Percentiles rank a stretch among this genome's conserved stretches.
phyloP scores from a whole-genome alignment of 2,888 invertebrate genomes.

The Julus scanicus region DNA sequence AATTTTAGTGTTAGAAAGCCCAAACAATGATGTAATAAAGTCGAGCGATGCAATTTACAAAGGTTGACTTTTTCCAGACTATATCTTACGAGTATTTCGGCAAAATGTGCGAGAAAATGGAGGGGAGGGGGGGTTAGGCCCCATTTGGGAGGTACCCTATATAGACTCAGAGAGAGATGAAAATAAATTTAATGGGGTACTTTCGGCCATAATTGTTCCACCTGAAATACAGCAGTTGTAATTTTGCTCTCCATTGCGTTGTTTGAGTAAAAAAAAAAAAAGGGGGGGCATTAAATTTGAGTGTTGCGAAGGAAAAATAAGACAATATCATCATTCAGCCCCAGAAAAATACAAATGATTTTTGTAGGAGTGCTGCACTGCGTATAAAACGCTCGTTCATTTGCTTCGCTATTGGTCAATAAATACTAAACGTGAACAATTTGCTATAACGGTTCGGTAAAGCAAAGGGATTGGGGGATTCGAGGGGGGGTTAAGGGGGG shows the following conservation, averaged over 20 bases:
- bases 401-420: constrained; percentile 53
- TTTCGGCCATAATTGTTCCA: constrained; percentile 53
- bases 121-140: neutral
- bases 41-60: constrained; percentile 43
- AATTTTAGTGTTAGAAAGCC: constrained; percentile 44
- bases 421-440: constrained; percentile 49
- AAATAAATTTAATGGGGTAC: constrained; percentile 51
- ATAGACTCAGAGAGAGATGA: constrained; percentile 7
- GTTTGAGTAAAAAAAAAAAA: neutral
- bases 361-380: constrained; percentile 50
- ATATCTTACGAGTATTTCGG: constrained; percentile 39
- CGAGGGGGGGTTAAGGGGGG: neutral
- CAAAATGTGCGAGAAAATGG: constrained; percentile 5
- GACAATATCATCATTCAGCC: constrained; percentile 50
- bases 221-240: constrained; percentile 51
- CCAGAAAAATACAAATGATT: constrained; percentile 51
- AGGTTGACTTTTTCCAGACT: neutral
- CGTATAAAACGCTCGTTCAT: constrained; percentile 50
- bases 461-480: neutral
- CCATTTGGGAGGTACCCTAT: neutral
- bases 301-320: constrained; percentile 10
- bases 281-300: constrained; percentile 27
- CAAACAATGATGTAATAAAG: constrained; percentile 53
- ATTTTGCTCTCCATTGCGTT: constrained; percentile 24
- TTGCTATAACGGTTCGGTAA: constrained; percentile 46